Evolutionary conservation across 2,113 vertebrate genomes (phyloP).

Genomic region (Solea solea): DNA sequence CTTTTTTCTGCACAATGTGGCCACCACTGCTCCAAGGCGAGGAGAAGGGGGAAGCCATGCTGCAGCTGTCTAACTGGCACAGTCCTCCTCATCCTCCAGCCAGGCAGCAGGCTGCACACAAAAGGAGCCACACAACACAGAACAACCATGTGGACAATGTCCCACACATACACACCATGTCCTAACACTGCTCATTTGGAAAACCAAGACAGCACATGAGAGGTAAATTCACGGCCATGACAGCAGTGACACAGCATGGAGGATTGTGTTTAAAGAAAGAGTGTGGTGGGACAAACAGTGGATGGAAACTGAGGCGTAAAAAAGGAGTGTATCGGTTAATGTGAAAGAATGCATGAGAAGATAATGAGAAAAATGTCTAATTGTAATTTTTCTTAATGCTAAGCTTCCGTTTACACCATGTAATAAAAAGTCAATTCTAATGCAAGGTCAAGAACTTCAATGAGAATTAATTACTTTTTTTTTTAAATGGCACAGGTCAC

Average conservation of each 20-base stretch:
- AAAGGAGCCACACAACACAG: conserved; percentile 54
- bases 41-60: conserved; percentile 52
- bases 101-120: conserved; percentile 51
- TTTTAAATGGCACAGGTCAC: too few species aligned
- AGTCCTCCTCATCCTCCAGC: conserved; percentile 38
- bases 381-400: too few species aligned
- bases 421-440: too few species aligned
- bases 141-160: conserved; percentile 31
- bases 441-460: too few species aligned
- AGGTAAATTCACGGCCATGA: neutral
- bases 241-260: neutral
- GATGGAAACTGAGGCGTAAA: neutral
- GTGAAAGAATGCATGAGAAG: neutral
- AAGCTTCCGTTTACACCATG: too few species aligned
- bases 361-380: too few species aligned
- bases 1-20: conserved; percentile 17
- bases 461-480: too few species aligned
- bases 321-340: neutral
- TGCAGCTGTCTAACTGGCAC: conserved; percentile 66
- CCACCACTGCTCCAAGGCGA: conserved; percentile 29
- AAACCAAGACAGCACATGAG: neutral
- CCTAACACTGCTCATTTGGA: neutral
- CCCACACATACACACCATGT: neutral
- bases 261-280: neutral
- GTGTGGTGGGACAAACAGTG: neutral